Evolutionary conservation across 2,797 vertebrate genomes (phyloP).

Genomic region (Leontopithecus rosalia): DNA sequence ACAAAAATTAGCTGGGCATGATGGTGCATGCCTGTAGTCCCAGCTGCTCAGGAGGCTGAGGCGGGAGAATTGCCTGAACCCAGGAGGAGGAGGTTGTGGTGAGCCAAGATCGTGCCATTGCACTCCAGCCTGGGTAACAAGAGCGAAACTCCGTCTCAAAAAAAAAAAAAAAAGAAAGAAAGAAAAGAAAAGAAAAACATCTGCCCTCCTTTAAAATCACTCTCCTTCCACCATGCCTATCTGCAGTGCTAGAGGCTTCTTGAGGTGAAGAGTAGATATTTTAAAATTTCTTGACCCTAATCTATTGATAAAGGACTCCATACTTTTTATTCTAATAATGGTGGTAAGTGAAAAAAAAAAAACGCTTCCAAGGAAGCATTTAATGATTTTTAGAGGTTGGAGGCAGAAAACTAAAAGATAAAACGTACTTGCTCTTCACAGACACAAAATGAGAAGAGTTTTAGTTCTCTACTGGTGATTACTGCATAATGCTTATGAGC

Average conservation of each 20-base stretch:
- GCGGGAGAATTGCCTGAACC: no score
- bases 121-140: no score
- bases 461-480: neutral
- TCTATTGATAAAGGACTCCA: neutral
- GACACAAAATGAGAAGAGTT: constrained; percentile 37
- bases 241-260: neutral
- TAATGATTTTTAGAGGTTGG: constrained; percentile 19
- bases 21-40: no score
- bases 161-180: no score
- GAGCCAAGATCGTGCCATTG: no score
- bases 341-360: constrained; percentile 34
- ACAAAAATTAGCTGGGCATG: no score
- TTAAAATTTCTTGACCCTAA: constrained; percentile 39
- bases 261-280: neutral
- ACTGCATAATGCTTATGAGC: neutral
- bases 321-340: constrained; percentile 25
- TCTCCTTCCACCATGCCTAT: neutral
- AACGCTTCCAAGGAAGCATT: neutral
- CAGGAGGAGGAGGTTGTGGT: no score
- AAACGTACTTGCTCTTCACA: constrained; percentile 28
- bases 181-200: neutral
- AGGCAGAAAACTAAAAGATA: constrained; percentile 14
- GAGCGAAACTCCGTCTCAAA: no score
- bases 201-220: neutral
- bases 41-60: no score